These are phyloP conservation scores for Eupeodes latifasciatus DNA, from an alignment of 2,888 invertebrate species.

Conservation along the genomic window DNA sequence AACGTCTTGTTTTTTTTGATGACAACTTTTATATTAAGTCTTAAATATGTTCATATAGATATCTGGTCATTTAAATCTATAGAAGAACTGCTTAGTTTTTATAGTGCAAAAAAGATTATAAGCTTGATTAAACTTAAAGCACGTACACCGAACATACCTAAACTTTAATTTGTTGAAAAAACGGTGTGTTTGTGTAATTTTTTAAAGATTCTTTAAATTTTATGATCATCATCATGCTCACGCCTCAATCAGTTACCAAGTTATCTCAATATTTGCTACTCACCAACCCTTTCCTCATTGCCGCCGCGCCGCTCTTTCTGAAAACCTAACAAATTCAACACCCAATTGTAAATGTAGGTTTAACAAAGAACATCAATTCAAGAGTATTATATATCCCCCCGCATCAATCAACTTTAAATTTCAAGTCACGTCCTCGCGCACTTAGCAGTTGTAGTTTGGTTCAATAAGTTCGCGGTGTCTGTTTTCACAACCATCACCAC, in stretches of 20 bases:
- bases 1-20: no score
- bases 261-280: neutral
- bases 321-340: conserved; percentile 22
- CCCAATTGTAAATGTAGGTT: neutral
- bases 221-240: neutral
- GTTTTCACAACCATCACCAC: conserved; percentile 12
- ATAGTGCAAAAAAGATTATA: no score
- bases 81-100: no score
- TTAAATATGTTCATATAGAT: no score
- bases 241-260: neutral
- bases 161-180: no score
- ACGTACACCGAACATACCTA: no score
- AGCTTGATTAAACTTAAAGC: no score
- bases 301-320: neutral
- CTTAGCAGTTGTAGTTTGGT: conserved; percentile 22
- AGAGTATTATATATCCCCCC: conserved; percentile 1
- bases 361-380: neutral
- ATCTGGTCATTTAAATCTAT: no score
- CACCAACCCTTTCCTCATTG: neutral
- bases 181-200: neutral
- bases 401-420: conserved; percentile 41
- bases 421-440: conserved; percentile 44
- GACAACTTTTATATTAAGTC: no score
- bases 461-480: conserved; percentile 44
- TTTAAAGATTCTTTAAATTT: neutral